phyloP scores from a whole-genome alignment of 1,140 invertebrate species.

The Hyposmocoma kahamanoa region DNA sequence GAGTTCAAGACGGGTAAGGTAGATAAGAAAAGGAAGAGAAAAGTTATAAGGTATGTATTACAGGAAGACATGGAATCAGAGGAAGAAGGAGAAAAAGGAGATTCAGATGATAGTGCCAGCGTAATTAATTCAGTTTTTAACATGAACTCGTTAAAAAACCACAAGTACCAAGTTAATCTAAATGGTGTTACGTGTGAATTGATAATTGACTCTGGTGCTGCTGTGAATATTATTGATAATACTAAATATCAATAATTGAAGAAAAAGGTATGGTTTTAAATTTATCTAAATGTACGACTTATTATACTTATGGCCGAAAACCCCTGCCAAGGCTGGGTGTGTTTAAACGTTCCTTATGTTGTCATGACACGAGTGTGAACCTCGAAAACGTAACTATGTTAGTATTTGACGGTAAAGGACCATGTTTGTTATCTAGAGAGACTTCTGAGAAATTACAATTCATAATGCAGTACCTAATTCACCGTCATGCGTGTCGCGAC shows the following conservation, averaged over 20 bases:
- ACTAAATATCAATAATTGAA: background rate
- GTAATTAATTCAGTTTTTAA: no score
- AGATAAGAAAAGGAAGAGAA: background rate
- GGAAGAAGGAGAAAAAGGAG: background rate
- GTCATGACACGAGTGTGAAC: background rate
- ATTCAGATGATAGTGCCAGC: background rate
- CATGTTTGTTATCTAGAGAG: background rate
- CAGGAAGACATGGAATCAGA: background rate
- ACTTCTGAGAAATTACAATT: no score
- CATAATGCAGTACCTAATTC: no score
- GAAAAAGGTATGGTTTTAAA: background rate
- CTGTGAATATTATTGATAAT: slow-evolving; percentile 4
- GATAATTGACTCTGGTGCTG: slow-evolving; percentile 3
- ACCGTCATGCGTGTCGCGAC: no score
- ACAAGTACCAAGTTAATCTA: background rate
- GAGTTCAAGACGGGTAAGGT: no score
- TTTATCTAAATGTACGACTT: background rate
- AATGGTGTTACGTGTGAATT: background rate
- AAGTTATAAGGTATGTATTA: background rate
- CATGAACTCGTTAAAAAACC: no score
- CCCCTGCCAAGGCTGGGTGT: background rate
- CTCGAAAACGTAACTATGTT: background rate
- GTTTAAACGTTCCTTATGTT: background rate
- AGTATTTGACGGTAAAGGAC: background rate
- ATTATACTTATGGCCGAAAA: background rate